These are phyloP conservation scores for Propithecus deckenii DNA, from an alignment of 2,797 vertebrate species.

Conservation along the genomic window DNA sequence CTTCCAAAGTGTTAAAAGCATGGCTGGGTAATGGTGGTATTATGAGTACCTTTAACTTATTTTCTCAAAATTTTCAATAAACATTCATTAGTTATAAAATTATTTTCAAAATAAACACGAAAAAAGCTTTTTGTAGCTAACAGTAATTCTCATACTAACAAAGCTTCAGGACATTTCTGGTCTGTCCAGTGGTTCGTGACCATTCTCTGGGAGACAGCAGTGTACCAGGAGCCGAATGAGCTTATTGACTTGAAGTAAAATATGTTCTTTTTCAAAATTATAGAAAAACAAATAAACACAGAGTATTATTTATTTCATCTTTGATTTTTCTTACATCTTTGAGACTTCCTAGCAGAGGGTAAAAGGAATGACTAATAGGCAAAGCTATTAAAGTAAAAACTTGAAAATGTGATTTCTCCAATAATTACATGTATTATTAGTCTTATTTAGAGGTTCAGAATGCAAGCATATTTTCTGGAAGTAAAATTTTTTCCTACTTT, in stretches of 20 bases:
- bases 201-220: not conserved
- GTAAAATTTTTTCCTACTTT: not conserved
- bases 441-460: not conserved
- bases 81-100: not conserved
- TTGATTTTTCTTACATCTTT: not conserved
- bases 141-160: not conserved
- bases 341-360: not conserved
- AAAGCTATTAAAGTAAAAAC: not conserved
- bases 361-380: not conserved
- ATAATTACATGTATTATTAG: not conserved
- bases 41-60: not conserved
- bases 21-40: not conserved
- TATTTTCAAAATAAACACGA: slow-evolving; percentile 17
- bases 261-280: slow-evolving; percentile 32
- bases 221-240: not conserved
- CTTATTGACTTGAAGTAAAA: slow-evolving; percentile 30
- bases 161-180: not conserved
- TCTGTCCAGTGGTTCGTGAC: not conserved
- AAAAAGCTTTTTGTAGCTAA: slow-evolving; percentile 2
- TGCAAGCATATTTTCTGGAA: not conserved
- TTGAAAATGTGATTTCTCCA: slow-evolving; percentile 14
- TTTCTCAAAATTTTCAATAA: not conserved
- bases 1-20: not conserved
- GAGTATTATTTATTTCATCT: slow-evolving; percentile 9
- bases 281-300: slow-evolving; percentile 3